Conservation (phyloP, 2,113 vertebrate species). For the Hypocryptadius cinnamomeus region DNA sequence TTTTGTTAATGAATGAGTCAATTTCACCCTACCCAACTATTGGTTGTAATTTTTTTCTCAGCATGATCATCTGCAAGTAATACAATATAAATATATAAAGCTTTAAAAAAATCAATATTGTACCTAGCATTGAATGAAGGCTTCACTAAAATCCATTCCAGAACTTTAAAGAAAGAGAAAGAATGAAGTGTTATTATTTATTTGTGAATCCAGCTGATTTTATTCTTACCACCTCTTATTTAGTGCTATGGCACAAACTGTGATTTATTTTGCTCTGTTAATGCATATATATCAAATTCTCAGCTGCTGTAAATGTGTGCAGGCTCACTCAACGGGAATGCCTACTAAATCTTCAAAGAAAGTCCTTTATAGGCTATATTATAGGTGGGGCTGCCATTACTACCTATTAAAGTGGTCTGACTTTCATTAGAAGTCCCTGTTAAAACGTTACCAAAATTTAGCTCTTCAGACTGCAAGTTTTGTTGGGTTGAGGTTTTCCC, state of each 20-base stretch:
- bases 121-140: neutral
- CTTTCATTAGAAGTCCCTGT: conserved; percentile 6
- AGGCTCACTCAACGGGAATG: neutral
- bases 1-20: neutral
- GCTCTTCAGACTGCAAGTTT: neutral
- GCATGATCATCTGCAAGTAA: neutral
- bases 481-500: neutral
- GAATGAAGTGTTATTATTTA: neutral
- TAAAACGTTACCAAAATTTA: neutral
- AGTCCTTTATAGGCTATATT: neutral
- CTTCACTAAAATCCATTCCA: neutral
- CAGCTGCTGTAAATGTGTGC: conserved; percentile 30
- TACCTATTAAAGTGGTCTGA: conserved; percentile 39
- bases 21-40: neutral
- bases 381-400: neutral
- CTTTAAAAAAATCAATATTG: neutral
- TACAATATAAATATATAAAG: neutral
- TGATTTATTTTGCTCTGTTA: neutral
- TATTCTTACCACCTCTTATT: neutral
- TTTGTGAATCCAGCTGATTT: neutral
- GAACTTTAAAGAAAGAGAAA: neutral
- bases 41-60: neutral
- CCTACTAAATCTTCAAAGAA: conserved; percentile 38
- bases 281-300: neutral
- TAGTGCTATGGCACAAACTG: neutral